A percentile compares a stretch with the other conserved stretches of the same genome.
Conservation (phyloP, 2,113 vertebrate species). For the Platycercus adscitus region DNA sequence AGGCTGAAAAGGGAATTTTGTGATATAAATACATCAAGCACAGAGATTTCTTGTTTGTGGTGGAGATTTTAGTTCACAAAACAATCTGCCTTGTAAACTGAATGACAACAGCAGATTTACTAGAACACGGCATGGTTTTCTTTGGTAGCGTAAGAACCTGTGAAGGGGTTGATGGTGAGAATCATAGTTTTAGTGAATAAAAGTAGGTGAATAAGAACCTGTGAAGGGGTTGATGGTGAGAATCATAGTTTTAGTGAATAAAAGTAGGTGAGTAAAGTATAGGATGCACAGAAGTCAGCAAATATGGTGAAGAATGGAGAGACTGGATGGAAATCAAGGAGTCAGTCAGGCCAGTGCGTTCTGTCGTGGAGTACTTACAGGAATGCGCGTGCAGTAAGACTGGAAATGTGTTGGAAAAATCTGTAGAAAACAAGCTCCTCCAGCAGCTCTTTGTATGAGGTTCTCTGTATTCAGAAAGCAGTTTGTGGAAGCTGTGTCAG, state of each 20-base stretch:
- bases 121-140: neutral
- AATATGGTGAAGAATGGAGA: neutral
- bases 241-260: neutral
- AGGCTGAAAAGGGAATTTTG: neutral
- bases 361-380: neutral
- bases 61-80: neutral
- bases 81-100: neutral
- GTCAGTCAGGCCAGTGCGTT: neutral
- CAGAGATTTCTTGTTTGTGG: neutral
- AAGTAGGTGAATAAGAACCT: neutral
- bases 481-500: neutral
- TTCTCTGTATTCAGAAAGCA: neutral
- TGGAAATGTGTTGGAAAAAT: neutral
- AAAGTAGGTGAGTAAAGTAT: neutral
- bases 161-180: neutral
- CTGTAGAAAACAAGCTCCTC: neutral
- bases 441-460: neutral
- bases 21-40: neutral
- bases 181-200: neutral
- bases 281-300: neutral
- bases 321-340: neutral
- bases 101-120: neutral
- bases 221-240: neutral
- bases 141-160: neutral
- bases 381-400: accelerated